Conservation (phyloP, 2,888 invertebrate genomes). For the Trichacis sp. region DNA sequence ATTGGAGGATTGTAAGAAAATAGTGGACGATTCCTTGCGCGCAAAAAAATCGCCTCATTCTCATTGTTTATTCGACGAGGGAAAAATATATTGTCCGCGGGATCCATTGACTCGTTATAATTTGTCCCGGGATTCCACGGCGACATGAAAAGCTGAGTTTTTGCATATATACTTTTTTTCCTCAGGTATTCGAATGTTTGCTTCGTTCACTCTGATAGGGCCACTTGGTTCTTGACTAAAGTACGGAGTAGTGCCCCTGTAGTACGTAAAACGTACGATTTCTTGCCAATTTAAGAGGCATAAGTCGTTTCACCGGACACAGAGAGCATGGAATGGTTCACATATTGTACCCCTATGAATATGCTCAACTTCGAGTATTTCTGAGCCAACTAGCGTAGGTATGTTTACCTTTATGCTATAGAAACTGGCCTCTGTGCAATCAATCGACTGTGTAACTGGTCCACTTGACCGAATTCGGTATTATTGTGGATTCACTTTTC, state of each 20-base stretch:
- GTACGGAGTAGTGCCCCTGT: slow-evolving; percentile 30
- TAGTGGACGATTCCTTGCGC: slow-evolving; percentile 36
- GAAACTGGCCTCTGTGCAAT: slow-evolving; percentile 42
- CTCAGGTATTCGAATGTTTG: slow-evolving; percentile 38
- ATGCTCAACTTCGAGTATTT: slow-evolving; percentile 26
- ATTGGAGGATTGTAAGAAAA: slow-evolving; percentile 46
- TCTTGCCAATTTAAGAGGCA: slow-evolving; percentile 45
- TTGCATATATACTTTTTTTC: no score
- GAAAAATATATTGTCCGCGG: background rate
- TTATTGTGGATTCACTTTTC: slow-evolving; percentile 22
- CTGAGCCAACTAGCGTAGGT: slow-evolving; percentile 35
- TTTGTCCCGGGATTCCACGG: no score
- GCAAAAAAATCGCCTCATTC: slow-evolving; percentile 33
- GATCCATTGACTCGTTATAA: no score
- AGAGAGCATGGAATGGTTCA: slow-evolving; percentile 34
- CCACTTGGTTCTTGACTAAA: slow-evolving; percentile 38
- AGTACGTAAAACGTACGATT: slow-evolving; percentile 38
- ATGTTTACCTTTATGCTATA: slow-evolving; percentile 31
- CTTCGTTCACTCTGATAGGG: slow-evolving; percentile 38
- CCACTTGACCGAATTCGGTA: slow-evolving; percentile 45
- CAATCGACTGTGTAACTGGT: slow-evolving; percentile 54
- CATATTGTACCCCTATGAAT: slow-evolving; percentile 35
- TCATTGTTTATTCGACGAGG: slow-evolving; percentile 28
- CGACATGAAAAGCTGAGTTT: slow-evolving; percentile 16
- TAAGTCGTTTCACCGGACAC: slow-evolving; percentile 42